A percentile compares a stretch with the other conserved stretches of the same genome.
phyloP scores from a whole-genome alignment of 2,113 vertebrate genomes.

The Phaethornis superciliosus region DNA sequence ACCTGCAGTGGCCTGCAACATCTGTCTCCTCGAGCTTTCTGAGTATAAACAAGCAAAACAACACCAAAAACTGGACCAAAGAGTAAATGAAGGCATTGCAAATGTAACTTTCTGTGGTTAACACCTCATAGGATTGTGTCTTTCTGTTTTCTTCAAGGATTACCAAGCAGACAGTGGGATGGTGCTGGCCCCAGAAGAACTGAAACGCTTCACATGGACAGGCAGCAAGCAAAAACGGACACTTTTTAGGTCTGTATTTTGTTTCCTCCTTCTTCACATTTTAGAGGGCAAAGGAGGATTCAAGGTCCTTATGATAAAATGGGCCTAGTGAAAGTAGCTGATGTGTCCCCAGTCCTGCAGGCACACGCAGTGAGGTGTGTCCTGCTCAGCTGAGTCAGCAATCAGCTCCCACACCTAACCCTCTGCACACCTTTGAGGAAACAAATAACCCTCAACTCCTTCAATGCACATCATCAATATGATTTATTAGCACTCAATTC shows the following conservation, averaged over 20 bases:
- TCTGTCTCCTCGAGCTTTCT: background rate
- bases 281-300: background rate
- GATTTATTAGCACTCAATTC: background rate
- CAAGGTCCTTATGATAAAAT: background rate
- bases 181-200: slow-evolving; percentile 84
- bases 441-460: background rate
- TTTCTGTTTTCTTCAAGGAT: slow-evolving; percentile 73
- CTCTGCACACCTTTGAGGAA: background rate
- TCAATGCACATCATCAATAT: fast-evolving
- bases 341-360: background rate
- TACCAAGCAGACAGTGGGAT: slow-evolving; percentile 84
- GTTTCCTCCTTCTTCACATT: background rate
- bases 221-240: slow-evolving; percentile 74
- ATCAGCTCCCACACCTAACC: background rate
- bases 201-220: slow-evolving; percentile 81
- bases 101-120: background rate
- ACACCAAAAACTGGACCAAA: background rate
- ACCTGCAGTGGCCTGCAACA: background rate
- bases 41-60: fast-evolving
- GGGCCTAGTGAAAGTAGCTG: background rate
- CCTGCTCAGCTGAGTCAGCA: background rate
- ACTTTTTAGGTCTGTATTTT: slow-evolving; percentile 69
- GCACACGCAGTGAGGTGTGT: background rate
- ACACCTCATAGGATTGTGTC: background rate
- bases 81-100: background rate